Conservation (phyloP, 2,113 vertebrate species). For the Pterocles burchelli region DNA sequence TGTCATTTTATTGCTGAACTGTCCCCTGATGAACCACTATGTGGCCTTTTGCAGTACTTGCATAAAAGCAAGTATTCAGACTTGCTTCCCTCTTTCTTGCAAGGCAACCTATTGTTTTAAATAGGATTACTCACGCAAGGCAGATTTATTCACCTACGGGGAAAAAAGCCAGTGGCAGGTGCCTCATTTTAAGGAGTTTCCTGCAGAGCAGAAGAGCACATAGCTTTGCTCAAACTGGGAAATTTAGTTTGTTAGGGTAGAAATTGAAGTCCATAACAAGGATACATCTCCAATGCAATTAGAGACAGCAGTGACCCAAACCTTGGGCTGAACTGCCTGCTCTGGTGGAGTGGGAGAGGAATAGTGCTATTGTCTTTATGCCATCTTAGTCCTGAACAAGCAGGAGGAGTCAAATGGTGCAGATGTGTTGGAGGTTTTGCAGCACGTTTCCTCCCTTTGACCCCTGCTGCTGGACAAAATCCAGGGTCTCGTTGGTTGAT, state of each 20-base stretch:
- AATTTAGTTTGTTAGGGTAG: neutral
- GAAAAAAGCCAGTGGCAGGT: neutral
- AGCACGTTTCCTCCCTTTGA: slow-evolving; percentile 35
- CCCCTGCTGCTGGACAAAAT: neutral
- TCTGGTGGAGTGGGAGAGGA: neutral
- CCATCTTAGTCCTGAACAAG: neutral
- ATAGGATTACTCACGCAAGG: slow-evolving; percentile 32
- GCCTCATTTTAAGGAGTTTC: neutral
- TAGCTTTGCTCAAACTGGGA: neutral
- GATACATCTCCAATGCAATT: neutral
- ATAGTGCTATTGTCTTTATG: neutral
- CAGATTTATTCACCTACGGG: slow-evolving; percentile 40
- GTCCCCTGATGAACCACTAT: slow-evolving; percentile 11
- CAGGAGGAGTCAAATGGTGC: neutral
- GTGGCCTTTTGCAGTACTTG: slow-evolving; percentile 11
- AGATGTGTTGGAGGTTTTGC: slow-evolving; percentile 3
- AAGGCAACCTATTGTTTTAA: slow-evolving; percentile 41
- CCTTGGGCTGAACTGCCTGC: neutral
- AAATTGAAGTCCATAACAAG: neutral
- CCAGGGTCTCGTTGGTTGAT: neutral
- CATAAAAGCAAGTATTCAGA: neutral
- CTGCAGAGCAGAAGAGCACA: neutral
- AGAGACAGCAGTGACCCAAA: neutral
- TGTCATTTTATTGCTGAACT: slow-evolving; percentile 22
- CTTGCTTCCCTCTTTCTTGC: neutral